phyloP scores from a whole-genome alignment of 1,140 invertebrate genomes.

The Calosoma granatense region DNA sequence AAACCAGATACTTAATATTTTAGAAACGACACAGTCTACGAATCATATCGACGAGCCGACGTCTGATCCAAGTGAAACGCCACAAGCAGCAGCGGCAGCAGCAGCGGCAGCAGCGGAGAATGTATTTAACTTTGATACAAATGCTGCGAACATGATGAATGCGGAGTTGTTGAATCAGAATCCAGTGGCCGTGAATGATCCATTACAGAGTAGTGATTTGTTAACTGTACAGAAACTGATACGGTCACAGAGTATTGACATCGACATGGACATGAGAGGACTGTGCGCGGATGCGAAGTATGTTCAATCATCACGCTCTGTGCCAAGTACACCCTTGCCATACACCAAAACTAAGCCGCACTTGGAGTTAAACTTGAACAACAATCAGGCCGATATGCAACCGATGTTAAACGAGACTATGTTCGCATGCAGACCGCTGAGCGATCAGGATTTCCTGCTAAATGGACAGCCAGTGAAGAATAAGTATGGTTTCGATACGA shows the following conservation, averaged over 20 bases:
- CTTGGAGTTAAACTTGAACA: background rate
- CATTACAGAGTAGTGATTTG: too few species aligned
- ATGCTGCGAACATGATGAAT: background rate
- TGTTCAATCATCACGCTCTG: slow-evolving; percentile 41
- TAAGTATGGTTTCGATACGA: background rate
- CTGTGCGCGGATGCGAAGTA: slow-evolving; percentile 18
- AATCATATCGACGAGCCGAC: background rate
- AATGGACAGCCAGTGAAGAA: slow-evolving; percentile 31
- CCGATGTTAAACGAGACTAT: slow-evolving; percentile 36
- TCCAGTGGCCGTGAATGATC: background rate
- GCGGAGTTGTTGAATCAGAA: background rate
- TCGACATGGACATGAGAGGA: slow-evolving; percentile 19
- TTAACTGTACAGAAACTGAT: slow-evolving; percentile 13
- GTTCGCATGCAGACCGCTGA: slow-evolving; percentile 46
- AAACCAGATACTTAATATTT: slow-evolving; percentile 40
- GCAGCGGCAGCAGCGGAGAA: background rate
- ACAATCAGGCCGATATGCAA: slow-evolving; percentile 25
- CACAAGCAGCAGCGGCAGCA: slow-evolving; percentile 28
- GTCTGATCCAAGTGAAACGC: slow-evolving; percentile 27
- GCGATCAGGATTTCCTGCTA: slow-evolving; percentile 27
- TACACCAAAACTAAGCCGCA: slow-evolving; percentile 28
- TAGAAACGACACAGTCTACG: slow-evolving; percentile 26
- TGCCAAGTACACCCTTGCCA: slow-evolving; percentile 51
- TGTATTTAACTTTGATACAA: background rate
- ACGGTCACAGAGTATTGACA: slow-evolving; percentile 27